These are phyloP conservation scores for Volucella zonaria DNA, from an alignment of 2,888 invertebrate species.

Conservation along the genomic window DNA sequence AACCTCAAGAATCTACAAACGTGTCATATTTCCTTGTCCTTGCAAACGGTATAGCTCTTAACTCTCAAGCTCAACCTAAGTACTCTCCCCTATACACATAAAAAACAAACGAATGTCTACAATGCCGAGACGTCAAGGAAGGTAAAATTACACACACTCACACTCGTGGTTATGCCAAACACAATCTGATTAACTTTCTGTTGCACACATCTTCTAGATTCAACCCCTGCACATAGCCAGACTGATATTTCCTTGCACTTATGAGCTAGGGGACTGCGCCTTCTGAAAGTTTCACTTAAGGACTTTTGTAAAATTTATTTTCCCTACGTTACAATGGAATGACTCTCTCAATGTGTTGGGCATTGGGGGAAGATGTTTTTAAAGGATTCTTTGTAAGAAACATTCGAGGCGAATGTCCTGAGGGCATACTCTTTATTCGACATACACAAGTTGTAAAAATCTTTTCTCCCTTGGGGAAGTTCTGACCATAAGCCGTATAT, in stretches of 20 bases:
- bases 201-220: constrained; percentile 10
- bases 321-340: constrained; percentile 20
- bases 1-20: too few relatives aligned
- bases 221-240: not conserved
- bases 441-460: constrained; percentile 23
- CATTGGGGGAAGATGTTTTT: not conserved
- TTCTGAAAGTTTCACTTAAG: constrained; percentile 42
- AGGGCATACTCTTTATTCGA: constrained; percentile 24
- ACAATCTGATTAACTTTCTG: constrained; percentile 33
- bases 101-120: not conserved
- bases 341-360: not conserved
- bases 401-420: constrained; percentile 22
- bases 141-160: constrained; percentile 11
- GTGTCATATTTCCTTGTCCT: too few relatives aligned
- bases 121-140: not conserved
- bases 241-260: not conserved
- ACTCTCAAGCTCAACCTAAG: not conserved
- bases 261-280: not conserved
- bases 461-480: constrained; percentile 24
- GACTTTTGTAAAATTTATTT: constrained; percentile 41
- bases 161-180: not conserved
- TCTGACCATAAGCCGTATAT: constrained; percentile 36
- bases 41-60: not conserved
- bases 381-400: constrained; percentile 16
- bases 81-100: not conserved